Conservation (phyloP, 2,888 invertebrate species). For the Strigamia crassipes region DNA sequence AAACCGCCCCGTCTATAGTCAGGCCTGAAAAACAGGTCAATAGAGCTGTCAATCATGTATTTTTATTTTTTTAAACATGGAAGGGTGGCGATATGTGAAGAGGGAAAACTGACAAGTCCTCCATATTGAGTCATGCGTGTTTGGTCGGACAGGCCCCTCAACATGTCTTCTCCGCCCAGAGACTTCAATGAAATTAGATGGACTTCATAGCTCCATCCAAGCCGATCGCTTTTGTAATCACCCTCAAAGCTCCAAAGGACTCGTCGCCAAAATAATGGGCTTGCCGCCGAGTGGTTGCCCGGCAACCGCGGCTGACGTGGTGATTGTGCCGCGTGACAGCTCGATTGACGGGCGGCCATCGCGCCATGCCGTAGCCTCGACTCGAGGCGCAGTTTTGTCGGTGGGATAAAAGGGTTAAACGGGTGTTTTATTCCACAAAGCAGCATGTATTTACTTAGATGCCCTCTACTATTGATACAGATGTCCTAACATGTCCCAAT, state of each 20-base stretch:
- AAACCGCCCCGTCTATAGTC: not conserved
- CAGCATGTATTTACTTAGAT: not conserved
- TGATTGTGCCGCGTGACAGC: conserved; percentile 45
- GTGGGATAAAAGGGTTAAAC: not conserved
- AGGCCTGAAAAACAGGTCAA: conserved; percentile 2
- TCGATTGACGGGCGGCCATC: conserved; percentile 43
- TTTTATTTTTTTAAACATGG: not conserved
- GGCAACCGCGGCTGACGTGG: not conserved
- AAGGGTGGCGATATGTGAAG: not conserved
- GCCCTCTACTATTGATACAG: not conserved
- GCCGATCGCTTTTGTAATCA: conserved; percentile 31
- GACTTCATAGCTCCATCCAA: conserved; percentile 39
- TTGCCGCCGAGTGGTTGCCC: not conserved
- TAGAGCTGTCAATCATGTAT: conserved; percentile 4
- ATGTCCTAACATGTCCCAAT: not conserved
- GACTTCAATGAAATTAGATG: conserved; percentile 44
- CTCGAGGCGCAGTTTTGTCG: not conserved
- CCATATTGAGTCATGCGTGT: conserved; percentile 41
- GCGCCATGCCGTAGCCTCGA: conserved; percentile 25
- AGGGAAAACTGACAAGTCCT: conserved; percentile 27
- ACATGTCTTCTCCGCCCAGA: conserved; percentile 32
- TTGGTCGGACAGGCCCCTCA: not conserved
- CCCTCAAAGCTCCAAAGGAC: conserved; percentile 29
- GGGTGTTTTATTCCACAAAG: not conserved
- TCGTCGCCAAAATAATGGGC: conserved; percentile 40